These are phyloP conservation scores for Dasyornis broadbenti DNA, from an alignment of 2,113 vertebrate genomes.

Conservation along the genomic window DNA sequence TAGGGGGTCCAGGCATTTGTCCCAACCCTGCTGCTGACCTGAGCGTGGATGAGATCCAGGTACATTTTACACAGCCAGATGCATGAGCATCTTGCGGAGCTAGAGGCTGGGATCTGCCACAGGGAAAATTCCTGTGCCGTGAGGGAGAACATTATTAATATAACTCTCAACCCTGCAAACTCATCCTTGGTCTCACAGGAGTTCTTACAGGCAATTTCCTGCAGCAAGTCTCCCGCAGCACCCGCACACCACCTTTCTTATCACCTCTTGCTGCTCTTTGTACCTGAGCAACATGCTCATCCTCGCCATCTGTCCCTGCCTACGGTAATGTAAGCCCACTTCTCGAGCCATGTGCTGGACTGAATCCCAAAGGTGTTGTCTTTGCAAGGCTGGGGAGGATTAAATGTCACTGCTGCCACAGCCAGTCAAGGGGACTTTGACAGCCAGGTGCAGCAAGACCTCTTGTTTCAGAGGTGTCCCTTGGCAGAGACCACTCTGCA, in stretches of 20 bases:
- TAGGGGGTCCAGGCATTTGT: not conserved
- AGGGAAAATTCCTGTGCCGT: not conserved
- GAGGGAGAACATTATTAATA: not conserved
- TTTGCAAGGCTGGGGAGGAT: not conserved
- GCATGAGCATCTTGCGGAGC: not conserved
- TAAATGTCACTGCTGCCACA: not conserved
- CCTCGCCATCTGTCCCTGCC: not conserved
- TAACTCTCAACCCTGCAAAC: not conserved
- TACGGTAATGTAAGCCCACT: not conserved
- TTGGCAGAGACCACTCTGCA: not conserved
- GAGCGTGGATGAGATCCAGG: not conserved
- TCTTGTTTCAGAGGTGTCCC: not conserved
- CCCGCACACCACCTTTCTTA: not conserved
- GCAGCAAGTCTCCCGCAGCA: not conserved
- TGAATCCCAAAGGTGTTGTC: not conserved
- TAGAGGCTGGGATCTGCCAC: not conserved
- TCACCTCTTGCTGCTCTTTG: not conserved
- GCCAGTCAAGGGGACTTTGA: not conserved
- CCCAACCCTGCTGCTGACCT: not conserved
- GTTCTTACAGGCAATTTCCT: not conserved
- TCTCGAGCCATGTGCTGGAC: accelerated
- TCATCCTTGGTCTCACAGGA: not conserved
- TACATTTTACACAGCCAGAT: not conserved
- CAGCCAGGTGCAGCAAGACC: not conserved
- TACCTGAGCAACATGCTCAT: accelerated